phyloP scores from a whole-genome alignment of 2,888 invertebrate species.

The Melieria crassipennis region DNA sequence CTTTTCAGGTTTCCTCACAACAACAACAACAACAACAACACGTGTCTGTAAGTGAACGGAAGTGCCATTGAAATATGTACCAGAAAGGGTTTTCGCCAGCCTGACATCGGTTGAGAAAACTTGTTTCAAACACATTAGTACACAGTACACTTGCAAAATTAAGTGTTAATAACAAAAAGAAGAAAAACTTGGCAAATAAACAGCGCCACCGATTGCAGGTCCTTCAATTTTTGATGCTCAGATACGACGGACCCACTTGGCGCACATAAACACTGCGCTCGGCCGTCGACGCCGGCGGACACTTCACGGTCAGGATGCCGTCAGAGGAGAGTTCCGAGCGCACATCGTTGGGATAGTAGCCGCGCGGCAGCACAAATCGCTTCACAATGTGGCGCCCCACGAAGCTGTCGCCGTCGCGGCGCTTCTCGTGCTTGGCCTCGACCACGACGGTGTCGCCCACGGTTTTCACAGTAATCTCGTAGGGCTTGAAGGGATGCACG shows the following conservation, averaged over 20 bases:
- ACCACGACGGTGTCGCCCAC: slow-evolving; percentile 70
- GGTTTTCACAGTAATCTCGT: slow-evolving; percentile 75
- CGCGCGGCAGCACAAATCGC: slow-evolving; percentile 74
- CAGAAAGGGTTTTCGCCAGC: neutral
- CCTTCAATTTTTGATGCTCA: slow-evolving; percentile 61
- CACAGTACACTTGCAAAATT: slow-evolving; percentile 33
- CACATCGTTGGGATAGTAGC: slow-evolving; percentile 76
- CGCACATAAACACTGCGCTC: slow-evolving; percentile 79
- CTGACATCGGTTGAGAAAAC: neutral
- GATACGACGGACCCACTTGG: slow-evolving; percentile 75
- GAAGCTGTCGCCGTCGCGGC: slow-evolving; percentile 75
- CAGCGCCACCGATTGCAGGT: neutral
- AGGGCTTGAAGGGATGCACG: slow-evolving; percentile 74
- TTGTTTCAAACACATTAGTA: neutral
- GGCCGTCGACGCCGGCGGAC: slow-evolving; percentile 68
- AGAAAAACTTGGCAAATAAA: slow-evolving; percentile 5
- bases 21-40: slow-evolving; percentile 9
- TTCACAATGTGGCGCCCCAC: slow-evolving; percentile 84
- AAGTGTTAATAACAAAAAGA: slow-evolving; percentile 30
- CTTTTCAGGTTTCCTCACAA: slow-evolving; percentile 8
- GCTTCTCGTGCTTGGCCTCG: slow-evolving; percentile 76
- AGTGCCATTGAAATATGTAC: neutral
- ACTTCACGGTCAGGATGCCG: slow-evolving; percentile 80
- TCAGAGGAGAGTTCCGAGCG: slow-evolving; percentile 72
- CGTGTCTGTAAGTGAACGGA: neutral